A percentile compares a stretch with the other conserved stretches of the same genome.
phyloP scores from a whole-genome alignment of 2,888 invertebrate genomes.

The Neuroscelio doddi region DNA sequence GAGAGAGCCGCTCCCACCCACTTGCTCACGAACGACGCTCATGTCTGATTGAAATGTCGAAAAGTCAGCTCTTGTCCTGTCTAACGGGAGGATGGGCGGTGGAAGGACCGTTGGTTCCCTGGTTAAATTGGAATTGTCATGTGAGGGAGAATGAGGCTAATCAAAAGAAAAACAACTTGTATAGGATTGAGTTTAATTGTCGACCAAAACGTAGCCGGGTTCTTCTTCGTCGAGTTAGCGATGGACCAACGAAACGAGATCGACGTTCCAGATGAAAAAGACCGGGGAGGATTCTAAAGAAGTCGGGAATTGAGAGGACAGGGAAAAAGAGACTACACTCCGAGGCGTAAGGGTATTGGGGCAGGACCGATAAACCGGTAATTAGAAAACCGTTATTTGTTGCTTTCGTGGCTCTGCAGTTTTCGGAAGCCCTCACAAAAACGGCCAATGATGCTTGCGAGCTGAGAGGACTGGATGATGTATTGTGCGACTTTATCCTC shows the following conservation, averaged over 20 bases:
- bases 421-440: constrained; percentile 15
- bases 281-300: constrained; percentile 45
- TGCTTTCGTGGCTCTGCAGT: constrained; percentile 29
- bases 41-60: constrained; percentile 70
- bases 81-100: constrained; percentile 11
- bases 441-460: not conserved
- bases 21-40: constrained; percentile 56
- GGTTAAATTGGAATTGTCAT: constrained; percentile 69
- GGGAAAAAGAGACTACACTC: constrained; percentile 33
- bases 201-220: constrained; percentile 31
- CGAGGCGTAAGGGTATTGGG: constrained; percentile 20
- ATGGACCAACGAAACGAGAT: constrained; percentile 50
- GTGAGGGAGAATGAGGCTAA: constrained; percentile 65
- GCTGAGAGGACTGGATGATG: not conserved
- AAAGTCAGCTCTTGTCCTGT: constrained; percentile 61
- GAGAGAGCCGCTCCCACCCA: constrained; percentile 50
- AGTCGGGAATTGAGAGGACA: constrained; percentile 44
- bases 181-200: constrained; percentile 68
- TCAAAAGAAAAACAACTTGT: constrained; percentile 69
- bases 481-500: constrained; percentile 1
- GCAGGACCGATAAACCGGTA: constrained; percentile 61
- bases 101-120: no score
- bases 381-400: constrained; percentile 60
- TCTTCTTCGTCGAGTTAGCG: constrained; percentile 44
- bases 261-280: constrained; percentile 41